Percentiles rank a stretch among this genome's conserved stretches.
These are phyloP conservation scores for Takifugu flavidus DNA, from an alignment of 2,113 vertebrate genomes.

Conservation along the genomic window DNA sequence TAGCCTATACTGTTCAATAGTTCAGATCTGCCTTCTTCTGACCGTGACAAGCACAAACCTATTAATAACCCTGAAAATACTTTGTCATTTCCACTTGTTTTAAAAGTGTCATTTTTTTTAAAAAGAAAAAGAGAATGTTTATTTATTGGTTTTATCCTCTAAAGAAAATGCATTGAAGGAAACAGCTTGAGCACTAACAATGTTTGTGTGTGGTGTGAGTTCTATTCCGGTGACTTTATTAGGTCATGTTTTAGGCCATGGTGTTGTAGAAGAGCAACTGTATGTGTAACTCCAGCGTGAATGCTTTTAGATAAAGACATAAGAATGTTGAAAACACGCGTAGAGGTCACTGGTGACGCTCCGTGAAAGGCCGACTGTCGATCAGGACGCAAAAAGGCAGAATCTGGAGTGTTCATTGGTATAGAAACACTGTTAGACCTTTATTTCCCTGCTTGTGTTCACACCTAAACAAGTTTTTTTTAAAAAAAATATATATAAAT, in stretches of 20 bases:
- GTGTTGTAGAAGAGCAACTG: constrained; percentile 71
- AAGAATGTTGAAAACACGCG: constrained; percentile 75
- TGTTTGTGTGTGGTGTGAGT: constrained; percentile 61
- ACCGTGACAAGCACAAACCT: constrained; percentile 84
- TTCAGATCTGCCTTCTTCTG: constrained; percentile 81
- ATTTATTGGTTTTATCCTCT: constrained; percentile 76
- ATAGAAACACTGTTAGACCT: constrained; percentile 73
- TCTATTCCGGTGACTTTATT: constrained; percentile 63
- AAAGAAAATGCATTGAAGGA: constrained; percentile 69
- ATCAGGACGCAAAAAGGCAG: constrained; percentile 30
- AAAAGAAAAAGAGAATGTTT: constrained; percentile 41
- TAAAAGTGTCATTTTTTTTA: constrained; percentile 50
- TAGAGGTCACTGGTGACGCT: constrained; percentile 70
- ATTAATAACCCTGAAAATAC: constrained; percentile 72
- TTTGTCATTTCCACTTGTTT: constrained; percentile 70
- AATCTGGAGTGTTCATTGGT: constrained; percentile 58
- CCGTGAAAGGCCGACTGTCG: constrained; percentile 49
- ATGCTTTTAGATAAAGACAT: constrained; percentile 75
- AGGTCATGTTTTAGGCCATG: constrained; percentile 69
- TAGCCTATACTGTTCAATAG: constrained; percentile 75
- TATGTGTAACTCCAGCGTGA: constrained; percentile 73
- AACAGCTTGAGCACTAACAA: constrained; percentile 66
- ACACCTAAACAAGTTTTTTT: constrained; percentile 15
- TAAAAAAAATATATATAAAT: constrained; percentile 1
- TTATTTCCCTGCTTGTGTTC: constrained; percentile 58